Percentiles rank a stretch among this genome's conserved stretches.
Evolutionary conservation across 2,888 invertebrate genomes (phyloP).

Genomic region (Acrocera orbiculus): DNA sequence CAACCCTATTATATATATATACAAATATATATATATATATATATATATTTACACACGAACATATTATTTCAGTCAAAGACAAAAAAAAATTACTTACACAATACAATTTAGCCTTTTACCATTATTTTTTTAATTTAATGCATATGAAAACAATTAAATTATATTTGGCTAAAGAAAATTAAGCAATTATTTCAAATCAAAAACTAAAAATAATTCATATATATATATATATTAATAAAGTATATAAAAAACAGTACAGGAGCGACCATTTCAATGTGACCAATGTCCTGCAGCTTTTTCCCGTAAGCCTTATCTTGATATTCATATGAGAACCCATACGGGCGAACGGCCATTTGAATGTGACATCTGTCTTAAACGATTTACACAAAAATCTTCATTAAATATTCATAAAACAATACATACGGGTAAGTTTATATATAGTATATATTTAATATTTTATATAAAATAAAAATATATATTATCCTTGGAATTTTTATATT

Average conservation of each 20-base stretch:
- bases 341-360: constrained; percentile 37
- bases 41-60: no score
- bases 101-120: no score
- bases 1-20: no score
- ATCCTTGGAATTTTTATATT: not conserved
- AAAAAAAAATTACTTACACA: no score
- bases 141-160: no score
- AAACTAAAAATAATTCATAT: no score
- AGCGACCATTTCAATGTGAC: constrained; percentile 31
- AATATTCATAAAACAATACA: constrained; percentile 55
- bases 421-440: constrained; percentile 36
- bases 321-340: constrained; percentile 66
- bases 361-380: constrained; percentile 50
- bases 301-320: constrained; percentile 63
- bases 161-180: no score
- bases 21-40: no score
- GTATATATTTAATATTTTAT: not conserved
- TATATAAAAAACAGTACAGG: constrained; percentile 12
- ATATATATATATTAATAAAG: no score
- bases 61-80: no score
- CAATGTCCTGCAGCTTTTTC: constrained; percentile 42
- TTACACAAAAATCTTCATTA: constrained; percentile 55
- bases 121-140: no score
- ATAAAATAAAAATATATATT: not conserved
- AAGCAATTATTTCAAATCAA: no score